These are phyloP conservation scores for Marcusenius ussheri DNA, from an alignment of 2,113 vertebrate genomes.

Conservation along the genomic window DNA sequence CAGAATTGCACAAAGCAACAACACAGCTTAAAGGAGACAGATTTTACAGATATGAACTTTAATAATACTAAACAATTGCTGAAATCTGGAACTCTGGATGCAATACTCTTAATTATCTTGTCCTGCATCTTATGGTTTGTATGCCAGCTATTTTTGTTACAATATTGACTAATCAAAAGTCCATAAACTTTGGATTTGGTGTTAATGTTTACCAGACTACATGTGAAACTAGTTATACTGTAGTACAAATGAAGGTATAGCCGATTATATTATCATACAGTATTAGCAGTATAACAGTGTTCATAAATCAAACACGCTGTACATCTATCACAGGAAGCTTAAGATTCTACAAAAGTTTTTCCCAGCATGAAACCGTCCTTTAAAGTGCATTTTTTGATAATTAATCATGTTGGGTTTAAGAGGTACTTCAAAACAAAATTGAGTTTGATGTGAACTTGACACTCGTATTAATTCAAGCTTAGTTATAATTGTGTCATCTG, in stretches of 20 bases:
- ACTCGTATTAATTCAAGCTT: conserved; percentile 97
- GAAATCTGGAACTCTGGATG: neutral
- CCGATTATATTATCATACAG: conserved; percentile 18
- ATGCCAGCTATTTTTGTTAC: neutral
- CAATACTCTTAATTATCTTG: neutral
- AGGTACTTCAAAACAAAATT: conserved; percentile 85
- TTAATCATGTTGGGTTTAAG: conserved; percentile 99
- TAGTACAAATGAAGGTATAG: conserved; percentile 32
- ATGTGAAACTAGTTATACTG: conserved; percentile 12
- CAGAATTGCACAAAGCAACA: neutral
- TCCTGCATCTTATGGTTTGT: neutral
- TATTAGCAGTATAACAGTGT: conserved; percentile 5
- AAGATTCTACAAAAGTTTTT: conserved; percentile 23
- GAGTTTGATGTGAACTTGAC: conserved; percentile 91
- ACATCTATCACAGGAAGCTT: neutral
- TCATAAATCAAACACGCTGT: conserved; percentile 19
- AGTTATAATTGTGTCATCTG: conserved; percentile 99
- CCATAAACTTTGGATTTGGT: neutral
- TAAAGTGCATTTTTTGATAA: conserved; percentile 81
- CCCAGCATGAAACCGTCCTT: conserved; percentile 47
- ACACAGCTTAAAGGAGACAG: neutral
- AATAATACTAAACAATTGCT: neutral
- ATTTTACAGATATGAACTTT: neutral
- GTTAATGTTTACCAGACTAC: neutral
- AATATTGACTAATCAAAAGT: neutral